Base-by-base conservation (phyloP, 2,797 vertebrate species). In the Alfaro cultratus region DNA sequence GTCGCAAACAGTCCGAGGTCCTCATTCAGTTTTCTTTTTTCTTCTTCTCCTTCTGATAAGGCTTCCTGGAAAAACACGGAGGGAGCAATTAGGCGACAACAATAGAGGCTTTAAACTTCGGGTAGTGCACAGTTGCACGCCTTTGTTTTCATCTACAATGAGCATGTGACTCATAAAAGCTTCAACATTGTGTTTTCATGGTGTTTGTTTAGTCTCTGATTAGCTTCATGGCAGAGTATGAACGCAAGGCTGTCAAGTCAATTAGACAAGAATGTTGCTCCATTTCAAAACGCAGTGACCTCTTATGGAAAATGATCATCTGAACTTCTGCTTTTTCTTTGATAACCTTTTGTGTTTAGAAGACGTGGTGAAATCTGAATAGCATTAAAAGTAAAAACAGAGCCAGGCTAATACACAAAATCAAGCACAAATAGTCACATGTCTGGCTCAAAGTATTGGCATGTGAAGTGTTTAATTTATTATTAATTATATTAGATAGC, bases 1-100 rank as follows among this genome's bases (percentile, higher is more conserved):
- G 94, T 95, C 89, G 94, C 39, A 70, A 89, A 94, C 89, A 90
- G 93, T 87, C 94, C 94, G 94, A 96, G 95, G 94, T 93, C 96
- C 96, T 94, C 91, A 86, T 93, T 94, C 89, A 87, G 79, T 84
- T 92, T 90, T 92, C 16, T 46, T 88, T 89, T 70, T 43, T 23
- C 62, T 70, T 6, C 67, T 70, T 23, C 89, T 89, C 74, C 71
- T 39, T 81, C 91, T 89, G 90, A 92, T 93, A 91, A 92, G 88
- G 72, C 87, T 92, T 97, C 92, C 94, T 93, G 92, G n/a, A 87
- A 92, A 93, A 94, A 95, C 90, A 92, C 81, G 64, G 85, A 85
- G 86, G 36, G 11, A 83, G 86, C 90, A 95, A 94, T 94, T 90
- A 94, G 85, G 82, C 82, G 0, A 87, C 87, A 93, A 94, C 93